Percentiles rank a stretch among this genome's conserved stretches.
Evolutionary conservation across 2,888 invertebrate species (phyloP).

Genomic region (Vandiemenella viatica): DNA sequence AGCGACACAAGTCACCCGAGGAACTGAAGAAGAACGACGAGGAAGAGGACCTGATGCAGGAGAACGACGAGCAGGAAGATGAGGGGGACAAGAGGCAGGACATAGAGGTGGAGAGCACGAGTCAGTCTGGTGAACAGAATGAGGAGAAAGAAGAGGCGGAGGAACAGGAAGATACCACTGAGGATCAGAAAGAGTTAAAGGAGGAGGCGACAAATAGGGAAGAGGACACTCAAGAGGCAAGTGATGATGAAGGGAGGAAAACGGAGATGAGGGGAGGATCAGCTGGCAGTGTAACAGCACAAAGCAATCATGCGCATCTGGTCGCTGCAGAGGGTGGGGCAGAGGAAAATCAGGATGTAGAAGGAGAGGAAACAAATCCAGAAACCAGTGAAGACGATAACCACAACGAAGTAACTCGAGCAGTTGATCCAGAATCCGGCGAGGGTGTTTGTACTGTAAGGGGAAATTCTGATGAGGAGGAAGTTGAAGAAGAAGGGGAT

Average conservation of each 20-base stretch:
- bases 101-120: conserved; percentile 6
- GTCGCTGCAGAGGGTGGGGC: conserved; percentile 12
- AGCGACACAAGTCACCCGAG: conserved; percentile 9
- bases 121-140: not conserved
- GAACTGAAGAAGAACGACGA: conserved; percentile 10
- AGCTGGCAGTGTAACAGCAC: too few species aligned
- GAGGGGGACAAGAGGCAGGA: conserved; percentile 9
- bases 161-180: conserved; percentile 17
- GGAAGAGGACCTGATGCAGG: conserved; percentile 8
- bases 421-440: too few species aligned
- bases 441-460: too few species aligned
- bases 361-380: conserved; percentile 11
- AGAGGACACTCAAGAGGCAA: conserved; percentile 15
- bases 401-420: too few species aligned
- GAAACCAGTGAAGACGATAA: conserved; percentile 12
- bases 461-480: too few species aligned
- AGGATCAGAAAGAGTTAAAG: conserved; percentile 9
- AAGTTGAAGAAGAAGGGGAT: not conserved
- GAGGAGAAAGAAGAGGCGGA: conserved; percentile 13
- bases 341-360: conserved; percentile 17
- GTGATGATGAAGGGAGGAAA: conserved; percentile 17
- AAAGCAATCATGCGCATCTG: too few species aligned
- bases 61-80: conserved; percentile 7
- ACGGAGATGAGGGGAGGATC: too few species aligned
- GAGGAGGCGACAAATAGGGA: conserved; percentile 11